These are phyloP conservation scores for Dilophus febrilis DNA, from an alignment of 2,888 invertebrate species.

Conservation along the genomic window DNA sequence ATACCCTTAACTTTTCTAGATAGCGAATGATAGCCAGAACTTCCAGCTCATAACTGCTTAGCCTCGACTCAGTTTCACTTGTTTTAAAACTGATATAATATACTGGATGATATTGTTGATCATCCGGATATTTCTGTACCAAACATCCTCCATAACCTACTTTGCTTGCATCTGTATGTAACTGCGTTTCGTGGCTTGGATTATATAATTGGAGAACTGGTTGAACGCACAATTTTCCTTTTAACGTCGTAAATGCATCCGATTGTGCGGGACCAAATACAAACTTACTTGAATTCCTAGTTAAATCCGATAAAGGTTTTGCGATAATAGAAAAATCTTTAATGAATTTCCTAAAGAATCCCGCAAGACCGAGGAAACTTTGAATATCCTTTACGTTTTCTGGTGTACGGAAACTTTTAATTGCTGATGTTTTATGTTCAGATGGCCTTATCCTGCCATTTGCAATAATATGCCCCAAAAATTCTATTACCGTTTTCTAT, in stretches of 20 bases:
- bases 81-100: neutral
- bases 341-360: neutral
- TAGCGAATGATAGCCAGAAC: slow-evolving; percentile 9
- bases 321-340: neutral
- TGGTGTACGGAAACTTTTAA: neutral
- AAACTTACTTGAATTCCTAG: neutral
- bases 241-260: neutral
- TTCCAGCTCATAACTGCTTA: neutral
- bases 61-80: neutral
- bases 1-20: slow-evolving; percentile 14
- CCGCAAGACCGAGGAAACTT: neutral
- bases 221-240: neutral
- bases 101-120: neutral
- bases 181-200: neutral
- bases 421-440: neutral
- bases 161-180: neutral
- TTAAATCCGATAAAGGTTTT: neutral
- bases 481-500: neutral
- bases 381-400: neutral
- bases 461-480: neutral
- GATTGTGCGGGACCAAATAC: neutral
- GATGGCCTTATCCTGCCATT: neutral
- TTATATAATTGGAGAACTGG: neutral
- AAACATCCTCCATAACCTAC: neutral
- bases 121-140: neutral